Evolutionary conservation across 2,113 vertebrate species (phyloP), one percentile per base, ranked within the genome.

Genomic region (Sisor rabdophorus): DNA sequence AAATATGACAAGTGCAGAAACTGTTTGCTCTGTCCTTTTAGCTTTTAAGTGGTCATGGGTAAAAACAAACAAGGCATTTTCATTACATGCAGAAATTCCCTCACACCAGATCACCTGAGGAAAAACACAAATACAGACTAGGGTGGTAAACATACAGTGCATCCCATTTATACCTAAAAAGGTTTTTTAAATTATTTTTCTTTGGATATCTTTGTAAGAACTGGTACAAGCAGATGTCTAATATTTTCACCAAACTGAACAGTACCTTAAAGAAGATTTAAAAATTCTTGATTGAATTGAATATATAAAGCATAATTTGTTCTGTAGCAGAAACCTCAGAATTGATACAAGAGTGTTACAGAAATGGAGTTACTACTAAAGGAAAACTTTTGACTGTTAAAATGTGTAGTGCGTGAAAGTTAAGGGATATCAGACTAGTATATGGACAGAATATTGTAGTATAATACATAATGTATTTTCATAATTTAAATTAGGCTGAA

Each of bases 1-100:
- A 86, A 85, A 87, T 85, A 77, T 83, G 80, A 86, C 86, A 84
- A 75, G 79, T 81, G 52, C 67, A 50, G 53, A 79, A 55, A 36
- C 77, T 52, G 79, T 81, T 80, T 79, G 68, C 82, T 84, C 79
- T 81, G 77, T 79, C 70, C 80, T 81, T 63, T 73, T 24, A 58
- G 53, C 47, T 52, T 4, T 58, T 36, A 48, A 75, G 71, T 40
- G 67, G 65, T 76, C 36, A 70, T 74, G 40, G 76, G 56, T 76
- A 68, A 50, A 58, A 64, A 65, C 19, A 32, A 48, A 24, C 36
- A 5, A 32, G 73, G 73, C 13, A 12, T 6, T 48, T 63, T 28
- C 26, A 47, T 22, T 26, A n/a, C 56, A 28, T 4, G 3, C 72
- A 60, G 60, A 52, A 52, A 55, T 71, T 24, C 36, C 53, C 26